Conservation (phyloP, 1,140 invertebrate genomes). For the Drosophila nasuta region DNA sequence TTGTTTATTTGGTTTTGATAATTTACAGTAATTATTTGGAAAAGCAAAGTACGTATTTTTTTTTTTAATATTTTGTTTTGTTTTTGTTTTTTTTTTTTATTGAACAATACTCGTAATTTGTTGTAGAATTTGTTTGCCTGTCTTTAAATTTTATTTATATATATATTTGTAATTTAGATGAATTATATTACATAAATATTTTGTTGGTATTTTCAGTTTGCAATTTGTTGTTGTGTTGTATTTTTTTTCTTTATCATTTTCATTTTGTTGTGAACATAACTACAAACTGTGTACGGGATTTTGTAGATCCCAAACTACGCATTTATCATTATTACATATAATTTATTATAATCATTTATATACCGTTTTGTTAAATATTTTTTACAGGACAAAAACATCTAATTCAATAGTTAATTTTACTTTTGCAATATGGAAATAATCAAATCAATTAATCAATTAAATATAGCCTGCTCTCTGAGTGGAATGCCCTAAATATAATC, state of each 20-base stretch:
- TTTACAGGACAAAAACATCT: constrained; percentile 84
- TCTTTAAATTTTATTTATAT: constrained; percentile 24
- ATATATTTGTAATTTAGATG: constrained; percentile 67
- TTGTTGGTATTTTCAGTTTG: constrained; percentile 52
- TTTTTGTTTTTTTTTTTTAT: constrained; percentile 48
- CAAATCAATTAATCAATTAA: constrained; percentile 48
- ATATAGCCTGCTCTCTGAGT: constrained; percentile 50
- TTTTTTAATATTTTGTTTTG: constrained; percentile 23
- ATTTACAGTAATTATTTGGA: constrained; percentile 79
- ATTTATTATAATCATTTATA: constrained; percentile 55
- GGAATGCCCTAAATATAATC: constrained; percentile 32
- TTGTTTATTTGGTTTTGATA: constrained; percentile 55
- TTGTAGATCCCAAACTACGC: constrained; percentile 65
- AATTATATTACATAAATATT: constrained; percentile 84
- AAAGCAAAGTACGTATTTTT: constrained; percentile 64
- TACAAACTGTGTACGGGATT: constrained; percentile 70
- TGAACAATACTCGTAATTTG: constrained; percentile 73
- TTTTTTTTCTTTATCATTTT: constrained; percentile 28
- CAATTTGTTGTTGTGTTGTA: constrained; percentile 38
- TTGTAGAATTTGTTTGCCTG: constrained; percentile 59
- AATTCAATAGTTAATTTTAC: constrained; percentile 74
- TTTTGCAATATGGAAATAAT: constrained; percentile 73
- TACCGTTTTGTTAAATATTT: constrained; percentile 54
- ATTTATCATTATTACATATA: constrained; percentile 60
- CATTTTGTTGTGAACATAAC: constrained; percentile 67